Evolutionary conservation across 2,113 vertebrate species (phyloP).

Genomic region (Cervus canadensis): DNA sequence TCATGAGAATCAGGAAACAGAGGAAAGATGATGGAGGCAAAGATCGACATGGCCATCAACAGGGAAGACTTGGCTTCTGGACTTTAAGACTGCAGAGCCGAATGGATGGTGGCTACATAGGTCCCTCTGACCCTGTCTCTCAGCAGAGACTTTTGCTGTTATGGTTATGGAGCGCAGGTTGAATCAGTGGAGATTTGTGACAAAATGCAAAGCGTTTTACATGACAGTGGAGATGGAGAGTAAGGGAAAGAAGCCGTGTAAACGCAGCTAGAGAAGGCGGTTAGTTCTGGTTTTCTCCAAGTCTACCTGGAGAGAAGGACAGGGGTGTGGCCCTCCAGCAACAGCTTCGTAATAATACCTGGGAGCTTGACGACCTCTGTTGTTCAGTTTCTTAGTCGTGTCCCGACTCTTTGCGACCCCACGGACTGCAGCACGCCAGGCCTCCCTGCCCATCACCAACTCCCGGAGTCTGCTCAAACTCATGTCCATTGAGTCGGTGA

Average conservation of each 20-base stretch:
- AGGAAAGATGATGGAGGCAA: not conserved
- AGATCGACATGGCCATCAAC: accelerated
- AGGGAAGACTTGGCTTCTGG: too few relatives aligned
- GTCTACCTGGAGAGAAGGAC: not conserved
- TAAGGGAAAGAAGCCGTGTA: not conserved
- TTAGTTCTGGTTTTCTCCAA: not conserved
- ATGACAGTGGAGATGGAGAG: accelerated
- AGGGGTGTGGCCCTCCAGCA: too few relatives aligned
- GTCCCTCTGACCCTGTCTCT: not conserved
- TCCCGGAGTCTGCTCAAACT: not conserved
- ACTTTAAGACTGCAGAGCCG: not conserved
- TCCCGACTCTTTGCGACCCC: accelerated
- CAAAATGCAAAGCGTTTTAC: accelerated
- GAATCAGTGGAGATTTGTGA: not conserved
- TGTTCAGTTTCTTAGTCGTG: not conserved
- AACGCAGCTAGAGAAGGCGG: not conserved
- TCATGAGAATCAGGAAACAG: too few relatives aligned
- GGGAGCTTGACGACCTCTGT: accelerated
- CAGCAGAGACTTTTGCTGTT: not conserved
- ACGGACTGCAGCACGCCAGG: not conserved
- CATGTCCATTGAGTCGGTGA: not conserved
- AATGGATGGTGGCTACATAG: accelerated
- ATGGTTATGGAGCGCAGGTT: accelerated
- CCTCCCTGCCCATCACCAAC: too few relatives aligned
- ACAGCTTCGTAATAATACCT: accelerated